Base-by-base conservation (phyloP, 2,797 vertebrate genomes). In the Micrastur ruficollis region DNA sequence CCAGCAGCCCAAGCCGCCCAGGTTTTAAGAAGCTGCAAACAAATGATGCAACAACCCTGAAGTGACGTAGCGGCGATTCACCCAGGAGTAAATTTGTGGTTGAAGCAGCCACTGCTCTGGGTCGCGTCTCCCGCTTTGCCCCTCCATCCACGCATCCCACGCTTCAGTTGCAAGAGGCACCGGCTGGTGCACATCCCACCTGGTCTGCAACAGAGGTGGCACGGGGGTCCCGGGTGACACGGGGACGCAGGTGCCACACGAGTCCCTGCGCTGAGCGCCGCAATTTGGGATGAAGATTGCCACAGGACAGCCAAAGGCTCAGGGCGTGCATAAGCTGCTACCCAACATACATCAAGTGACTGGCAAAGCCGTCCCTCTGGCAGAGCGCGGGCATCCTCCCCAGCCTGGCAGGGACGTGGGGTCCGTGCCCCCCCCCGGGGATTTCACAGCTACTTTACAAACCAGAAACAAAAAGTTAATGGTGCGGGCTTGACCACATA, bases 401-500 rank as follows among this genome's bases (percentile, higher is more conserved):
- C 0, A 3, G 89, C 23, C 89, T 84, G 91, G 68, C 90, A 71
- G 56, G 65, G 79, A 87, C 2, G 0, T 1, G 71, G 87, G 71
- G 38, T 80, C 85, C 8, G 1, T 4, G 42, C 12, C 19, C 31
- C 38, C 67, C 63, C 29, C 55, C 11, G 0, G 5, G 5, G 56
- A 53, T 81, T 96, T 96, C 92, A 89, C 92, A 94, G 95, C 79
- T 83, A 70, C 89, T 95, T 92, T 34, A 71, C 81, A 79, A 95
- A 72, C 68, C 93, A 91, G 96, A 70, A 94, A 94, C 92, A 92
- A 86, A 79, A 96, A 88, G 92, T 90, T 95, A 90, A 90, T 65
- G 90, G 75, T 68, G 55, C 2, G 2, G 78, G 50, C 94, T 87
- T 79, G 88, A 91, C 81, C 90, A 71, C 94, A 95, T 96, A 96